Evolutionary conservation across 64 coral and sea anemone species (phyloP).

Genomic region (Montipora capricornis): DNA sequence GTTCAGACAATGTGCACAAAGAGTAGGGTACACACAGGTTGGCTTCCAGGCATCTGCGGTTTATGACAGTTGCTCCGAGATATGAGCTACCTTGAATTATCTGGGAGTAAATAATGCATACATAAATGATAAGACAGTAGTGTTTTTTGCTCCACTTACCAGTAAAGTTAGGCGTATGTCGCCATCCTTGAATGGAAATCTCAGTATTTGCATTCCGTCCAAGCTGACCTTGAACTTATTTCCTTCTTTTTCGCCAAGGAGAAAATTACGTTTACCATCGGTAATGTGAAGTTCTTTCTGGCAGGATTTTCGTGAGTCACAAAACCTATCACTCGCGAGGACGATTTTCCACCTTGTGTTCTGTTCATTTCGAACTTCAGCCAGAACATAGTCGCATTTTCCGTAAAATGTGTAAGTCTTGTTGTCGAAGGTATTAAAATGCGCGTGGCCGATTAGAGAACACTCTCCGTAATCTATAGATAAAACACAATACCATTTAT

Average conservation of each 20-base stretch:
- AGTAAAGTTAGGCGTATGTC: neutral
- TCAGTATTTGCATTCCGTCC: neutral
- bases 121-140: no score
- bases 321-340: neutral
- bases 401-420: constrained; percentile 19
- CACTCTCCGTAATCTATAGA: constrained; percentile 25
- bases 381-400: constrained; percentile 2
- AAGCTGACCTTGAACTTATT: neutral
- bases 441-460: constrained; percentile 3
- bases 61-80: no score
- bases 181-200: neutral
- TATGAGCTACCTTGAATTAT: no score
- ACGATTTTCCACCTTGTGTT: neutral
- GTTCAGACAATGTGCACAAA: no score
- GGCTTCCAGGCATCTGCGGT: no score
- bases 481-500: neutral
- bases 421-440: constrained; percentile 33
- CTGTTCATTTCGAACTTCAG: neutral
- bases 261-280: neutral
- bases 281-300: neutral
- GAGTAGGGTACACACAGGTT: no score
- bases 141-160: neutral
- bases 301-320: neutral
- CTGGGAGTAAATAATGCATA: no score
- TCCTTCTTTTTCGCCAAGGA: neutral